These are phyloP conservation scores for Dasypogon diadema DNA, from an alignment of 2,888 invertebrate genomes.

Conservation along the genomic window DNA sequence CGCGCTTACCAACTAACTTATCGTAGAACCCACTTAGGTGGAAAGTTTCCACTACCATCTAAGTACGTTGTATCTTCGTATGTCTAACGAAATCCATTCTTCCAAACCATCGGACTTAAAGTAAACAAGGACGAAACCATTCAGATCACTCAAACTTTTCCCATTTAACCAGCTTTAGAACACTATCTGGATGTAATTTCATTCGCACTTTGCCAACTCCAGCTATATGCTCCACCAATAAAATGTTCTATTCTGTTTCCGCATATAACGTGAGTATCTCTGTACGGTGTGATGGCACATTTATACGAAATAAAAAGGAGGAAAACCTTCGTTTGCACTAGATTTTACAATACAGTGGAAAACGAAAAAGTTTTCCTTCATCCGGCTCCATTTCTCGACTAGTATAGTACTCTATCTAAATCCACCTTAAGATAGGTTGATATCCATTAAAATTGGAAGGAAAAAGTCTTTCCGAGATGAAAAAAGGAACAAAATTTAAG, in stretches of 20 bases:
- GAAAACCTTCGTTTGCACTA: conserved; percentile 11
- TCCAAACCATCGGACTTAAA: conserved; percentile 46
- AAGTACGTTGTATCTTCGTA: conserved; percentile 13
- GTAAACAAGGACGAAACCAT: conserved; percentile 40
- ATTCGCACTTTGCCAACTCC: conserved; percentile 6
- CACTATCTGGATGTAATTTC: conserved; percentile 45
- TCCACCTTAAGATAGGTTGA: conserved; percentile 31
- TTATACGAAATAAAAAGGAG: not conserved
- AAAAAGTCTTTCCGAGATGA: conserved; percentile 13
- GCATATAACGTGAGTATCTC: not conserved
- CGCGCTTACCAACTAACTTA: conserved; percentile 5
- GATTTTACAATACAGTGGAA: conserved; percentile 20
- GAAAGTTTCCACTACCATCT: conserved; percentile 17
- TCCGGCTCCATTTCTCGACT: not conserved
- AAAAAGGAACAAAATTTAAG: conserved; percentile 32
- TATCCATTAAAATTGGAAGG: conserved; percentile 41
- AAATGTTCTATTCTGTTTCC: conserved; percentile 8
- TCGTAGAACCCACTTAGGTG: conserved; percentile 13
- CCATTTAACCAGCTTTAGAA: conserved; percentile 45
- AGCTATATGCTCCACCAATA: not conserved
- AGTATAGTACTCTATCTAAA: conserved; percentile 26
- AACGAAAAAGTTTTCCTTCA: conserved; percentile 41
- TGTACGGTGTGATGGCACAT: not conserved
- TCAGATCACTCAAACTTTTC: conserved; percentile 47
- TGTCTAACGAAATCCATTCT: conserved; percentile 31